phyloP scores from a whole-genome alignment of 2,113 vertebrate genomes.

The Eurypyga helias region DNA sequence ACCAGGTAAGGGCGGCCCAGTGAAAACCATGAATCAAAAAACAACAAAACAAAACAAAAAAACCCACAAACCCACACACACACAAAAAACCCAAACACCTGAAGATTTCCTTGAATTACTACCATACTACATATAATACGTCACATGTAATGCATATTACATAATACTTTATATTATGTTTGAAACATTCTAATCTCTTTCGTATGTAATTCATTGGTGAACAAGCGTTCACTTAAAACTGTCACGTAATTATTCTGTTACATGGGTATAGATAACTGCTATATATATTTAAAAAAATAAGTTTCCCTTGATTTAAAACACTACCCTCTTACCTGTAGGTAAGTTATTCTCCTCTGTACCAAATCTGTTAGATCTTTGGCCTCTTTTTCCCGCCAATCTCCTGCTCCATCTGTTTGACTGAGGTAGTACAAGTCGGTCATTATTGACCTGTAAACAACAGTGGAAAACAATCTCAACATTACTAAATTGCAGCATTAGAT shows the following conservation, averaged over 20 bases:
- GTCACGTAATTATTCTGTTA: not conserved
- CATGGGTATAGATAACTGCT: not conserved
- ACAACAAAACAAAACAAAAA: not conserved
- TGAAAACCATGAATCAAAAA: fast-evolving
- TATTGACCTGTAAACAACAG: constrained; percentile 84
- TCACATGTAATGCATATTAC: no score
- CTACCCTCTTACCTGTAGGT: constrained; percentile 88
- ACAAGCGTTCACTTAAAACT: not conserved
- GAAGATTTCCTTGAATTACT: not conserved
- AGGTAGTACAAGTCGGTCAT: constrained; percentile 99
- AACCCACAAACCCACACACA: not conserved
- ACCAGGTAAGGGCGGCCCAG: not conserved
- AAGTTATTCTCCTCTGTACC: constrained; percentile 97
- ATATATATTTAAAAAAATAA: not conserved
- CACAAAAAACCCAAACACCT: not conserved
- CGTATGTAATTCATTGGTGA: not conserved
- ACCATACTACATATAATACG: not conserved
- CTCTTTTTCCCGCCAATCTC: constrained; percentile 94
- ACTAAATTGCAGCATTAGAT: not conserved
- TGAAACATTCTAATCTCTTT: not conserved
- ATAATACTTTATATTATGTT: no score
- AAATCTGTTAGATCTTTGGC: constrained; percentile 95
- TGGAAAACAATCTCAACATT: not conserved
- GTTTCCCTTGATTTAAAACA: not conserved
- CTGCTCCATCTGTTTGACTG: constrained; percentile 96